Conservation (phyloP, 92 coral and sea anemone genomes). For the Phenganax stokvisi region DNA sequence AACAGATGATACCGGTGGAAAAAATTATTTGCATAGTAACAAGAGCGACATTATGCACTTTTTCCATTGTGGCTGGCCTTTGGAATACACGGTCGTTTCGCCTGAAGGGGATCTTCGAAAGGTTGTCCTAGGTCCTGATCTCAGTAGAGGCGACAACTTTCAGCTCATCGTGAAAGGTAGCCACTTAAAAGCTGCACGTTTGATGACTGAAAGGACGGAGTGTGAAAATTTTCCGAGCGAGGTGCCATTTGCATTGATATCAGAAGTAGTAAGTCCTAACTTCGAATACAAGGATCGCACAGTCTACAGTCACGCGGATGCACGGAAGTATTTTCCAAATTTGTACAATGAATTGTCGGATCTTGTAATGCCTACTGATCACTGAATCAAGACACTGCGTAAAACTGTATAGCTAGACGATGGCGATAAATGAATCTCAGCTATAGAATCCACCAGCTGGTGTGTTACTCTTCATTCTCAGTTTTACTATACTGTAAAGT, state of each 20-base stretch:
- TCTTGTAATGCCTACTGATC: too few relatives aligned
- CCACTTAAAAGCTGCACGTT: slow-evolving; percentile 53
- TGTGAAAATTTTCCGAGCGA: slow-evolving; percentile 58
- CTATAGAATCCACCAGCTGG: too few relatives aligned
- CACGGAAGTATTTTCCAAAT: too few relatives aligned
- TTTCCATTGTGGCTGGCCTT: slow-evolving; percentile 82
- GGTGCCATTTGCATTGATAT: slow-evolving; percentile 65
- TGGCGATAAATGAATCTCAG: too few relatives aligned
- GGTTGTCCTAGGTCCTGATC: slow-evolving; percentile 54
- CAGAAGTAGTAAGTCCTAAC: slow-evolving; percentile 68
- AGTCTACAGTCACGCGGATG: too few relatives aligned
- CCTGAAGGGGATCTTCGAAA: slow-evolving; percentile 59
- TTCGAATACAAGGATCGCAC: slow-evolving; percentile 69
- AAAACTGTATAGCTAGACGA: too few relatives aligned
- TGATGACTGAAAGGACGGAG: slow-evolving; percentile 47
- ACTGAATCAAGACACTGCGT: too few relatives aligned
- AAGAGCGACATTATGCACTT: slow-evolving; percentile 61
- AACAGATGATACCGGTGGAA: slow-evolving; percentile 50
- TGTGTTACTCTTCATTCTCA: too few relatives aligned
- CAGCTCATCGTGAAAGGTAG: slow-evolving; percentile 58
- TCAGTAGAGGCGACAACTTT: slow-evolving; percentile 56
- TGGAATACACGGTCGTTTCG: slow-evolving; percentile 50
- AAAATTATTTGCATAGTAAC: slow-evolving; percentile 53
- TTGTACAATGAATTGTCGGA: too few relatives aligned
- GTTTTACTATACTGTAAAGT: too few relatives aligned